Evolutionary conservation across 2,113 vertebrate genomes (phyloP).

Genomic region (Coturnix japonica): DNA sequence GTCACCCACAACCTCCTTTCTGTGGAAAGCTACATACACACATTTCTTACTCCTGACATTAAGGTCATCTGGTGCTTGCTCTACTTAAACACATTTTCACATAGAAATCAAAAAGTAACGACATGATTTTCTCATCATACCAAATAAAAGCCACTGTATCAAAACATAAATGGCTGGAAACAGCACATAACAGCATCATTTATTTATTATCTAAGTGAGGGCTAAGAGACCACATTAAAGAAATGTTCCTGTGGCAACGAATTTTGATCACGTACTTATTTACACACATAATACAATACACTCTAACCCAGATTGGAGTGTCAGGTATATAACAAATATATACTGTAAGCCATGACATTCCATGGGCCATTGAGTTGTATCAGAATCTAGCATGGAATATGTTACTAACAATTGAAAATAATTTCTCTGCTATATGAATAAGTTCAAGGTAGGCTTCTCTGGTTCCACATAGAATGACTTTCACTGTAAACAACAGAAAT

Average conservation of each 20-base stretch:
- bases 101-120: not conserved
- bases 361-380: not conserved
- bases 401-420: not conserved
- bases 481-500: not conserved
- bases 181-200: not conserved
- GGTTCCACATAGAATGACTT: not conserved
- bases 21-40: rapidly evolving
- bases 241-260: not conserved
- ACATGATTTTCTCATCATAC: not conserved
- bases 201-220: not conserved
- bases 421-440: not conserved
- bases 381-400: not conserved
- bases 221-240: not conserved
- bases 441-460: not conserved
- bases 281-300: not conserved
- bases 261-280: not conserved
- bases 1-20: not conserved
- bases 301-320: not conserved
- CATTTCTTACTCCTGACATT: not conserved
- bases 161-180: not conserved
- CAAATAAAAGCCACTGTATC: not conserved
- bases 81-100: not conserved
- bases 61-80: not conserved
- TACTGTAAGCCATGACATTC: not conserved
- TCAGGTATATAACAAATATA: not conserved